These are phyloP conservation scores for Pitangus sulphuratus DNA, from an alignment of 2,797 vertebrate genomes.

Conservation along the genomic window DNA sequence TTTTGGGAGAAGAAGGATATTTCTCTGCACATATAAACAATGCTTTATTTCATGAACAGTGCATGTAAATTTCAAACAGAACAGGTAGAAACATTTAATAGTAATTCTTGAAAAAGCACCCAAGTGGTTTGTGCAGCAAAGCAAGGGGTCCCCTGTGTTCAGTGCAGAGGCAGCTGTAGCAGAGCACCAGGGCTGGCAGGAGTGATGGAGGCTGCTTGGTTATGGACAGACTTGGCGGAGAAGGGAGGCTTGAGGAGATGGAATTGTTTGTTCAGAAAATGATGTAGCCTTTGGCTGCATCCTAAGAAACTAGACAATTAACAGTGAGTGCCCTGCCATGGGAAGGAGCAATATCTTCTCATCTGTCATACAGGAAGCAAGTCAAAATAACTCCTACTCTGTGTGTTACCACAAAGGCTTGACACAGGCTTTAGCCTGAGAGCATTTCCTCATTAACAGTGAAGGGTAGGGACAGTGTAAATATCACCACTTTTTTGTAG, in stretches of 20 bases:
- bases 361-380: background rate
- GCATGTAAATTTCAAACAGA: background rate
- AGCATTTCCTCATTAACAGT: conserved; percentile 69
- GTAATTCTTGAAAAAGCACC: background rate
- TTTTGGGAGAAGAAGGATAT: background rate
- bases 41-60: background rate
- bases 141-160: background rate
- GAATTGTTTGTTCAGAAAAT: background rate
- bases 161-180: background rate
- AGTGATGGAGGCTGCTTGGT: background rate
- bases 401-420: conserved; percentile 44
- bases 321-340: background rate
- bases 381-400: conserved; percentile 19
- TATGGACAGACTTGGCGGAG: background rate
- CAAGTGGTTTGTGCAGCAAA: background rate
- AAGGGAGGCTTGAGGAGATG: background rate
- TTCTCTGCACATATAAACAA: background rate
- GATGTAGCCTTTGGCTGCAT: background rate
- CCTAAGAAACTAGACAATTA: conserved; percentile 38
- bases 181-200: background rate
- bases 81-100: background rate
- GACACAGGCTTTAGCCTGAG: conserved; percentile 32
- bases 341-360: background rate
- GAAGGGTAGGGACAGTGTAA: conserved; percentile 64
- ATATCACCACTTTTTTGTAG: conserved; percentile 3